Conservation (phyloP, 2,888 invertebrate species). For the Neoascia interrupta region DNA sequence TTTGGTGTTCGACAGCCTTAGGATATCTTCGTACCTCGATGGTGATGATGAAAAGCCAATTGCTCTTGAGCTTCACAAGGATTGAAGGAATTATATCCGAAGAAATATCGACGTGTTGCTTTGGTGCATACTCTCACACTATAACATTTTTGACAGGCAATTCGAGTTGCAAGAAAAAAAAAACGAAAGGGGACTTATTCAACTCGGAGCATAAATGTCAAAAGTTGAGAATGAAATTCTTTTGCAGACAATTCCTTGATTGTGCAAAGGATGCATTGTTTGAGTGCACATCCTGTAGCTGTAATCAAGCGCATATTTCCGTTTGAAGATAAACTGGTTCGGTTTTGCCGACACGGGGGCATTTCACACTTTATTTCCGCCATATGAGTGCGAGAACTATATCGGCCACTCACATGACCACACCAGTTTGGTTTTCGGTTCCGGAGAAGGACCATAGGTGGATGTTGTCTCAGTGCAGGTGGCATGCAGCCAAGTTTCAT, state of each 20-base stretch:
- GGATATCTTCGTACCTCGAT: slow-evolving; percentile 13
- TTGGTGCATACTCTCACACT: background rate
- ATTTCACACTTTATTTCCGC: background rate
- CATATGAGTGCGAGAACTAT: too few relatives aligned
- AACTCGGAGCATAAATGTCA: too few relatives aligned
- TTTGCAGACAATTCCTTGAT: too few relatives aligned
- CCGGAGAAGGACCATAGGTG: too few relatives aligned
- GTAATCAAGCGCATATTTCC: slow-evolving; percentile 3
- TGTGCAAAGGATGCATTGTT: too few relatives aligned
- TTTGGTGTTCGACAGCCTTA: background rate
- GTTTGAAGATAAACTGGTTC: background rate
- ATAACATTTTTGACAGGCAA: slow-evolving; percentile 6
- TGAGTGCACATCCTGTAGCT: too few relatives aligned
- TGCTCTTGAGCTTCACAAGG: background rate
- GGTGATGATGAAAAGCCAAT: slow-evolving; percentile 29
- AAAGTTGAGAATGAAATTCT: too few relatives aligned
- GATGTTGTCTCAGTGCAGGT: too few relatives aligned
- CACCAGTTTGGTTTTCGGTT: too few relatives aligned
- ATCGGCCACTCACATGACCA: too few relatives aligned
- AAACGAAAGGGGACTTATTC: background rate
- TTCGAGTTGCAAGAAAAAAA: background rate
- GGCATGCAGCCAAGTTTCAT: slow-evolving; percentile 14
- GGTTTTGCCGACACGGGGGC: background rate
- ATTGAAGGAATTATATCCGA: slow-evolving; percentile 4
- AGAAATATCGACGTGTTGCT: slow-evolving; percentile 22